Percentiles rank a stretch among this genome's conserved stretches.
Evolutionary conservation across 2,113 vertebrate species (phyloP).

Genomic region (Loxodonta africana): DNA sequence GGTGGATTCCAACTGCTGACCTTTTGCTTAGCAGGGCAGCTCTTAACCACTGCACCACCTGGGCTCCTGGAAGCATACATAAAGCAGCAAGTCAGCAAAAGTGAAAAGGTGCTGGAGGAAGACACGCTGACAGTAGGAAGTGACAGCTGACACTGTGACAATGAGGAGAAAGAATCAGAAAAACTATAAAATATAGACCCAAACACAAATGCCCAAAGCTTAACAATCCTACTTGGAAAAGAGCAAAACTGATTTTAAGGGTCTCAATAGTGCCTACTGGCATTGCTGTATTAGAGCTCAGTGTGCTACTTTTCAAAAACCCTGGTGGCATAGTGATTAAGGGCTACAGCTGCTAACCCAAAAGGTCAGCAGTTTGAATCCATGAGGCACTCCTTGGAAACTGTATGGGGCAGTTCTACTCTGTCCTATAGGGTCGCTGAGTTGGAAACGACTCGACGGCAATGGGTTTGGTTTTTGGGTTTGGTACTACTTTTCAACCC

Average conservation of each 20-base stretch:
- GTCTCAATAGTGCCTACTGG: background rate
- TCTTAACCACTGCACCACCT: no score
- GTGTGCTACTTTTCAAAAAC: background rate
- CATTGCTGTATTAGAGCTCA: background rate
- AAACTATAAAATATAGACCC: background rate
- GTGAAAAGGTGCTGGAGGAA: conserved; percentile 32
- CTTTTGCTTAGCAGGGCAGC: no score
- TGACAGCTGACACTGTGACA: background rate
- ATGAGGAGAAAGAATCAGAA: background rate
- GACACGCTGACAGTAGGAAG: background rate
- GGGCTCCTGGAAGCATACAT: background rate
- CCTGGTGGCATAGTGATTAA: no score
- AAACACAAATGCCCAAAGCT: conserved; percentile 24
- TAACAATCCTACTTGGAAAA: conserved; percentile 10
- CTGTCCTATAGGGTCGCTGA: no score
- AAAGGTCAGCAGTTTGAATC: no score
- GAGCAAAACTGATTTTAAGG: background rate
- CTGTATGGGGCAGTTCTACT: no score
- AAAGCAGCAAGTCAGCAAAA: conserved; percentile 44
- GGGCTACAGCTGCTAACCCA: no score
- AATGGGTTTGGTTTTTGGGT: no score
- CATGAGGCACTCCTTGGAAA: no score
- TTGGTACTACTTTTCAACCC: background rate
- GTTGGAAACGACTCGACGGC: no score
- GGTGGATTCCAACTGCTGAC: no score